Conservation (phyloP, 2,797 vertebrate genomes). For the Cottoperca gobio region DNA sequence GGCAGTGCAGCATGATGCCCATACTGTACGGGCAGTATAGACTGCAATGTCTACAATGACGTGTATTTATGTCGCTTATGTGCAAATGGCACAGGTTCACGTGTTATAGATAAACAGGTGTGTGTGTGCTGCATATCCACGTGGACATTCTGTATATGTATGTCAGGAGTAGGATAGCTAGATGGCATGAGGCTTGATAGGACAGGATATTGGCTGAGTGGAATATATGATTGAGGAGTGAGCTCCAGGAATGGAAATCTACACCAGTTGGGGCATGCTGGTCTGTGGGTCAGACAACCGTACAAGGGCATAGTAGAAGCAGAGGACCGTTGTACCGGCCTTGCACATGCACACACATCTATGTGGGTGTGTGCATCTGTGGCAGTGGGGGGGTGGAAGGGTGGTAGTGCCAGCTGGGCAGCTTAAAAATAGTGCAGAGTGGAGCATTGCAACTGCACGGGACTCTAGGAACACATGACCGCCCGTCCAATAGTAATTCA, state of each 20-base stretch:
- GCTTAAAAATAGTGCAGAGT: conserved; percentile 78
- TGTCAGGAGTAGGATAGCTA: conserved; percentile 20
- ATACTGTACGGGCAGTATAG: conserved; percentile 37
- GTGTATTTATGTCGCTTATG: conserved; percentile 45
- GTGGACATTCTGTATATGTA: conserved; percentile 39
- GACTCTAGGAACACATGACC: conserved; percentile 76
- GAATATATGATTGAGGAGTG: conserved; percentile 60
- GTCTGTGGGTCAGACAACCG: conserved; percentile 78
- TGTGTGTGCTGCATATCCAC: conserved; percentile 33
- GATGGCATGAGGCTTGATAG: conserved; percentile 33
- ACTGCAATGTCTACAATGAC: conserved; percentile 19
- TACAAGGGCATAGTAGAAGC: conserved; percentile 79
- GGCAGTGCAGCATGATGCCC: conserved; percentile 28
- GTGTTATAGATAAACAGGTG: conserved; percentile 47
- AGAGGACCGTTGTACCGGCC: conserved; percentile 63
- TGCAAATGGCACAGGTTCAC: conserved; percentile 48
- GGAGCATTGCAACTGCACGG: conserved; percentile 72
- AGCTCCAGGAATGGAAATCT: conserved; percentile 77
- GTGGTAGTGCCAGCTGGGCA: conserved; percentile 74
- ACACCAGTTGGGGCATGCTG: conserved; percentile 67
- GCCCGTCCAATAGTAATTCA: conserved; percentile 56
- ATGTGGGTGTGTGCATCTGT: conserved; percentile 59
- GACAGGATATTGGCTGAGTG: conserved; percentile 56
- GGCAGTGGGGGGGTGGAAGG: conserved; percentile 9
- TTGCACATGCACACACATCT: conserved; percentile 64